Conservation (phyloP, 1,140 invertebrate genomes). For the Lepeophtheirus salmonis region DNA sequence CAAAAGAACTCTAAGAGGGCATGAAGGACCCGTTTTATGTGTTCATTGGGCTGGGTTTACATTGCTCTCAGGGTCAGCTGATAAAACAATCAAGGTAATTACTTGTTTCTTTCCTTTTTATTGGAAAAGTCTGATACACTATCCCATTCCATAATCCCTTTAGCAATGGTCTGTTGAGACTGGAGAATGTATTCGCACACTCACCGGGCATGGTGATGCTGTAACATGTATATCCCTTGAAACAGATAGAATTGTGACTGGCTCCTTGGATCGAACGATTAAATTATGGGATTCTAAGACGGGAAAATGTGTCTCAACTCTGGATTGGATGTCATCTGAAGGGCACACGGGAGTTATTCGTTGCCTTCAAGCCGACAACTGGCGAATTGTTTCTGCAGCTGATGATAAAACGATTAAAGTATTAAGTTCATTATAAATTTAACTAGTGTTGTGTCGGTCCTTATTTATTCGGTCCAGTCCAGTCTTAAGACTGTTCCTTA, state of each 20-base stretch:
- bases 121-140: no score
- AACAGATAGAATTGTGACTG: slow-evolving; percentile 19
- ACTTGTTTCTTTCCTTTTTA: no score
- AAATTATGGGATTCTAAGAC: slow-evolving; percentile 33
- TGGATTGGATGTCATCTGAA: slow-evolving; percentile 37
- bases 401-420: slow-evolving; percentile 38
- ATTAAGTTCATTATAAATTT: no score
- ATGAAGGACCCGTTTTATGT: slow-evolving; percentile 33
- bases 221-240: background rate
- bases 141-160: no score
- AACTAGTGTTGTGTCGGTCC: no score
- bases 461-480: no score
- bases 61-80: slow-evolving; percentile 34
- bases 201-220: background rate
- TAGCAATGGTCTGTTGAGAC: no score
- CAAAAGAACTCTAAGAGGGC: slow-evolving; percentile 31
- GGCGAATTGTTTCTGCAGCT: slow-evolving; percentile 35
- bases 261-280: slow-evolving; percentile 34
- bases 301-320: slow-evolving; percentile 32
- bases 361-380: slow-evolving; percentile 34
- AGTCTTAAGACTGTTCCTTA: no score
- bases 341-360: slow-evolving; percentile 33
- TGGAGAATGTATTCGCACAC: background rate
- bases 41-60: slow-evolving; percentile 32
- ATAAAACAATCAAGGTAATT: slow-evolving; percentile 37